Evolutionary conservation across 2,888 invertebrate genomes (phyloP).

Genomic region (Plutella xylostella): DNA sequence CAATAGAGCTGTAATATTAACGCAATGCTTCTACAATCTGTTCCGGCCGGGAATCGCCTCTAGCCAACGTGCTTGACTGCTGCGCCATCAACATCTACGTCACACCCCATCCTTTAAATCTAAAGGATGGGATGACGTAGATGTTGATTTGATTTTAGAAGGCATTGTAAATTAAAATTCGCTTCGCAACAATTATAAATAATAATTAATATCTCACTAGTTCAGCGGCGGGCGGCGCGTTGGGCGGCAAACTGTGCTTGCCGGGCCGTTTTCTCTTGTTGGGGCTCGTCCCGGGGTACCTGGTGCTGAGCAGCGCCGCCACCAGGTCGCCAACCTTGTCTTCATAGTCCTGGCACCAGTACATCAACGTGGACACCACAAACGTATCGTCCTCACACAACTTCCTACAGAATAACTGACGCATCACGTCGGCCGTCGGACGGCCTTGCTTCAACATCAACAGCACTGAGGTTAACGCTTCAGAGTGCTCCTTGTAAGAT

Average conservation of each 20-base stretch:
- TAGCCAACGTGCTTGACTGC: too few species aligned
- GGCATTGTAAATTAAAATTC: too few species aligned
- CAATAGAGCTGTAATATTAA: too few species aligned
- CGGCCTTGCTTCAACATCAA: constrained; percentile 93
- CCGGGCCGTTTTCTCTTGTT: constrained; percentile 90
- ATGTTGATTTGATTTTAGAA: too few species aligned
- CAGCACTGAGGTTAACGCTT: constrained; percentile 91
- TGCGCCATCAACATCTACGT: too few species aligned
- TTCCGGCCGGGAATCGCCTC: too few species aligned
- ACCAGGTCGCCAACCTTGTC: constrained; percentile 88
- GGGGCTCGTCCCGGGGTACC: constrained; percentile 89
- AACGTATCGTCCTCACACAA: constrained; percentile 85
- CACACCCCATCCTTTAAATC: too few species aligned
- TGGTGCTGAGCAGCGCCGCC: constrained; percentile 80
- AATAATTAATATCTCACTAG: constrained; percentile 73
- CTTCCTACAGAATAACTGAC: constrained; percentile 83
- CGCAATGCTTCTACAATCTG: too few species aligned
- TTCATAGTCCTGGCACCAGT: constrained; percentile 94
- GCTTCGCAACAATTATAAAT: too few species aligned
- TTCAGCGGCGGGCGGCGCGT: constrained; percentile 82
- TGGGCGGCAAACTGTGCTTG: constrained; percentile 76
- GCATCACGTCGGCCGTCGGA: constrained; percentile 87
- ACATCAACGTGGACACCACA: constrained; percentile 91
- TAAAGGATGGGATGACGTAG: too few species aligned
- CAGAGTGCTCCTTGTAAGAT: constrained; percentile 87